These are phyloP conservation scores for Chionis minor DNA, from an alignment of 2,113 vertebrate genomes.

Conservation along the genomic window DNA sequence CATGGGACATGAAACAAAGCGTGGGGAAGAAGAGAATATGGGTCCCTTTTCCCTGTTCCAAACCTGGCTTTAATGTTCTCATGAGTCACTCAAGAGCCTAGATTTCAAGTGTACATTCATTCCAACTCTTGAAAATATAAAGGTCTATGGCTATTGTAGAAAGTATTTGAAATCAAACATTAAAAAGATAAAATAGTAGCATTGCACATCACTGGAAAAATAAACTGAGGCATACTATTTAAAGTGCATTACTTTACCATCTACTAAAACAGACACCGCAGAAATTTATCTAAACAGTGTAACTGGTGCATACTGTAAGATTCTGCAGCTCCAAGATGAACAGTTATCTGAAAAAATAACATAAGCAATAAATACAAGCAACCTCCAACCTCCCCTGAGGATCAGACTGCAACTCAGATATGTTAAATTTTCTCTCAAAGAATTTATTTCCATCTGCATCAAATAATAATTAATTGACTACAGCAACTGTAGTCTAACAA, in stretches of 20 bases:
- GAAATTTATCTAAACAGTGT: not conserved
- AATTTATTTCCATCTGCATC: not conserved
- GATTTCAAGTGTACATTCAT: constrained; percentile 55
- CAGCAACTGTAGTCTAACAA: not conserved
- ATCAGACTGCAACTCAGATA: not conserved
- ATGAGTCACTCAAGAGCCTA: constrained; percentile 18
- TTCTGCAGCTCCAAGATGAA: not conserved
- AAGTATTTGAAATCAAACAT: constrained; percentile 18
- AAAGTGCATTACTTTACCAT: constrained; percentile 54
- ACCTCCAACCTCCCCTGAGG: not conserved
- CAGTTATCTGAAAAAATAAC: not conserved
- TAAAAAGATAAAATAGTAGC: constrained; percentile 29
- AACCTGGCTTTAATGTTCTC: constrained; percentile 21
- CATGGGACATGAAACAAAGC: not conserved
- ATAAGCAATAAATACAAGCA: constrained; percentile 7
- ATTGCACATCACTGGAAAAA: constrained; percentile 28
- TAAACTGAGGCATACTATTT: constrained; percentile 16
- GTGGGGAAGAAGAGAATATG: not conserved
- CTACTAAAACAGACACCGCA: not conserved
- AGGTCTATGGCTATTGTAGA: constrained; percentile 55
- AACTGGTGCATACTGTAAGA: not conserved
- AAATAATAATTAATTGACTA: not conserved
- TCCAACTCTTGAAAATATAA: constrained; percentile 40
- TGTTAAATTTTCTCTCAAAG: not conserved
- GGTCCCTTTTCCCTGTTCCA: not conserved